These are phyloP conservation scores for Leucophora obtusa DNA, from an alignment of 2,888 invertebrate species.

Conservation along the genomic window DNA sequence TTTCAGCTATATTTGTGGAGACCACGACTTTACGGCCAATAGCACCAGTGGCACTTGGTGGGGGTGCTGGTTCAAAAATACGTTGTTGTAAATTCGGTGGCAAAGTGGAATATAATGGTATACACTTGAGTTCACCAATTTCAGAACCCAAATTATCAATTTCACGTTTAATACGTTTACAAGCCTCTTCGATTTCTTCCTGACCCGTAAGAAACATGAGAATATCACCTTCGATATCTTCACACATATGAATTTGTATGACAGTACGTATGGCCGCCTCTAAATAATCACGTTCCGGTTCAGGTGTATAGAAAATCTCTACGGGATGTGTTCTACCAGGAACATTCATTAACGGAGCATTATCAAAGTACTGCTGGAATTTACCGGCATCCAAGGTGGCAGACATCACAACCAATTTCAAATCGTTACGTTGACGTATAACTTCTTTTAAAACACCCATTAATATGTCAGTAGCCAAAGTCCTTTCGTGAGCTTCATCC, in stretches of 20 bases:
- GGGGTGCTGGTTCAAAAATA: constrained; percentile 98
- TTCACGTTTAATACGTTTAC: constrained; percentile 97
- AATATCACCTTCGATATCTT: constrained; percentile 92
- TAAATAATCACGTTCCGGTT: constrained; percentile 97
- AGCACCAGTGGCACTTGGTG: constrained; percentile 91
- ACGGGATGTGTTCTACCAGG: constrained; percentile 97
- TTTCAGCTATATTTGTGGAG: constrained; percentile 99
- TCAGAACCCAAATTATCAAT: constrained; percentile 97
- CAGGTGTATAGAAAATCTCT: constrained; percentile 99
- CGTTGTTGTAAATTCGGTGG: constrained; percentile 98
- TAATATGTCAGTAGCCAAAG: constrained; percentile 97
- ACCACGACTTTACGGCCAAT: constrained; percentile 96
- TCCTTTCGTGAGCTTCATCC: constrained; percentile 99
- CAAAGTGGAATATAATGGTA: constrained; percentile 98
- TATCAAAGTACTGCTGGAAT: constrained; percentile 99
- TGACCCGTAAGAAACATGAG: constrained; percentile 93
- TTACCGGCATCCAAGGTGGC: constrained; percentile 99
- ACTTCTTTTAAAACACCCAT: constrained; percentile 99
- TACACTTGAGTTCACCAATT: constrained; percentile 97
- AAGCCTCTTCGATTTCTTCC: constrained; percentile 99
- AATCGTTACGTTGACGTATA: constrained; percentile 88
- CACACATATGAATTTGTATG: constrained; percentile 95
- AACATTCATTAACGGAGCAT: constrained; percentile 98
- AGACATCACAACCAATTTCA: constrained; percentile 99
- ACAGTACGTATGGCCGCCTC: constrained; percentile 99